Evolutionary conservation across 2,888 invertebrate genomes (phyloP), one percentile per base, ranked within the genome.

Genomic region (Eulithis prunata): DNA sequence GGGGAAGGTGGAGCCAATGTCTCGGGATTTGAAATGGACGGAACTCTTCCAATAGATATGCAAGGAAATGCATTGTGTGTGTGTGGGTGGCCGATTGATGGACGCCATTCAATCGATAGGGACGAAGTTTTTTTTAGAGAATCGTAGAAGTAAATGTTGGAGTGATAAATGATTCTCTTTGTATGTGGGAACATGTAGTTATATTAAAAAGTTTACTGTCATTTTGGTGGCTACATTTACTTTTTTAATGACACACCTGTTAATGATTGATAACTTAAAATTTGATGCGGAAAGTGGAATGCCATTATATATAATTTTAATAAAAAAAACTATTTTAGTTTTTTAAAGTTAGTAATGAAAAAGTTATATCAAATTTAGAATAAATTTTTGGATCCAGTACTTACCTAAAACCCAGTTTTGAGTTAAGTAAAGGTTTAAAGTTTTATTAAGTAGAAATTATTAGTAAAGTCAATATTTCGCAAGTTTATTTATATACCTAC

Each of bases 1-100:
- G 63, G 93, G 74, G 93, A 91, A 93, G 93, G 92, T 83, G 91
- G 93, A 83, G 93, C 90, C 86, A 90, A 84, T 84, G 90, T 89
- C 90, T 89, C 86, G 84, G 86, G 84, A 83, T 62, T 75, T 83
- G 82, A 89, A 89, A 90, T 89, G 90, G 90, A 87, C 89, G 88
- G 83, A 82, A 83, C 80, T 83, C 83, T 87, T 85, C 86, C 88
- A 84, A 89, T 92, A 85, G 87, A 86, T 89, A 87, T 89, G 90
- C 91, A 90, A 88, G 89, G 88, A 87, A 90, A 84, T 91, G 91
- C 91, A 91, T 82, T 85, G 82, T 82, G 77, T 81, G 82, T 76
- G 76, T 76, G 76, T 81, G 82, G 82, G 86, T 82, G 86, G 82
- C 70, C 82, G 78, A 76, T 80, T 79, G 80, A 82, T 77, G 73